These are phyloP conservation scores for Conus ventricosus DNA, from an alignment of 1,140 invertebrate genomes.

Conservation along the genomic window DNA sequence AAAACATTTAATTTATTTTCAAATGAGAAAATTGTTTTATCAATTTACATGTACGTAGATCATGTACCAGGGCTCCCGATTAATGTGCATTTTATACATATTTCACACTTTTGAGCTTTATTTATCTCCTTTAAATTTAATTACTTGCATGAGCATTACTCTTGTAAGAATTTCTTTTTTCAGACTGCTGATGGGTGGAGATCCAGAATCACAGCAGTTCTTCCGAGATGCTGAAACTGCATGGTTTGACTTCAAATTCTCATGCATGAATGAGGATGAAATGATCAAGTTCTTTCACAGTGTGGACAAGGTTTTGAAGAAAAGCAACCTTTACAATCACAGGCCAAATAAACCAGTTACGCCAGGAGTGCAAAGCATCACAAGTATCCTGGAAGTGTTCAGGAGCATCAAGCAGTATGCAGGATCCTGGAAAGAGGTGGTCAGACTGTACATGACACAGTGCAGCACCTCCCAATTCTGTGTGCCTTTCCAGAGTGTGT, in stretches of 20 bases:
- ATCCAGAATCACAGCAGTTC: conserved; percentile 43
- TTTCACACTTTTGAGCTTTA: too few species aligned
- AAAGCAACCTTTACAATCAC: background rate
- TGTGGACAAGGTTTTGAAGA: conserved; percentile 1
- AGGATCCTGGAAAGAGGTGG: conserved; percentile 39
- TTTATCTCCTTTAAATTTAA: too few species aligned
- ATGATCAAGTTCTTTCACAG: conserved; percentile 39
- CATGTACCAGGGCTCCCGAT: too few species aligned
- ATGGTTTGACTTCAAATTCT: conserved; percentile 53
- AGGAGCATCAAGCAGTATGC: conserved; percentile 21
- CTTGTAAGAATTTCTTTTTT: conserved; percentile 26
- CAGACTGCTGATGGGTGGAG: conserved; percentile 44
- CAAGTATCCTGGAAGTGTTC: conserved; percentile 22
- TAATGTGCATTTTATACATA: too few species aligned
- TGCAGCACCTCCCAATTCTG: conserved; percentile 28
- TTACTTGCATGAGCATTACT: too few species aligned
- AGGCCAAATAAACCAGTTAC: background rate
- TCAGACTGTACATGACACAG: conserved; percentile 44
- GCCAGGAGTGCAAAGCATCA: conserved; percentile 12
- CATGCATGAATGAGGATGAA: conserved; percentile 51
- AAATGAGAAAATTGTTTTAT: too few species aligned
- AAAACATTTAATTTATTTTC: too few species aligned
- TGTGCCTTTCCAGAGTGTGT: conserved; percentile 50
- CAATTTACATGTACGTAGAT: too few species aligned
- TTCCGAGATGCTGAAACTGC: conserved; percentile 50